Percentiles rank a stretch among this genome's conserved stretches.
phyloP scores from a whole-genome alignment of 2,797 vertebrate species.

The Lutra lutra region DNA sequence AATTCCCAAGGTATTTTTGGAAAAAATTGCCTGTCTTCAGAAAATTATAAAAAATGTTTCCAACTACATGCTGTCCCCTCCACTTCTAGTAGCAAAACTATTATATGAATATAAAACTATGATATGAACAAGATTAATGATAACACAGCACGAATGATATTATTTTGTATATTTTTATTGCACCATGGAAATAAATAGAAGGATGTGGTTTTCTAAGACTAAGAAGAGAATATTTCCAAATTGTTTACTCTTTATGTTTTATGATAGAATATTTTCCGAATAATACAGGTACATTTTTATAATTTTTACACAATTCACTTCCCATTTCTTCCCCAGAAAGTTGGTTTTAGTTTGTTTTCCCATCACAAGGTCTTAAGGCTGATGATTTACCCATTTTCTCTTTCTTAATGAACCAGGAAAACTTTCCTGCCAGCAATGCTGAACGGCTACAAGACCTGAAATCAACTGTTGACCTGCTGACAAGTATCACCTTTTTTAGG shows the following conservation, averaged over 20 bases:
- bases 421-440: constrained; percentile 95
- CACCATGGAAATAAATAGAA: neutral
- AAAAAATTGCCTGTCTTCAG: neutral
- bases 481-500: constrained; percentile 98
- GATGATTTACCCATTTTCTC: constrained; percentile 40
- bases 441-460: constrained; percentile 97
- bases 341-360: neutral
- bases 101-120: neutral
- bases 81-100: neutral
- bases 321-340: neutral
- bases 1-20: neutral
- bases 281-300: neutral
- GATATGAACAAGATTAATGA: neutral
- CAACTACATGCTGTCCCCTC: neutral
- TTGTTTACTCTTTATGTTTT: neutral
- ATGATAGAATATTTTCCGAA: constrained; percentile 3
- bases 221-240: neutral
- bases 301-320: neutral
- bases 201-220: neutral
- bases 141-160: neutral
- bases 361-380: neutral
- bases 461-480: constrained; percentile 97
- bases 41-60: neutral
- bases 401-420: constrained; percentile 90
- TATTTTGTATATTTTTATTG: neutral